Evolutionary conservation across 2,113 vertebrate genomes (phyloP), one percentile per base, ranked within the genome.

Genomic region (Apaloderma vittatum): DNA sequence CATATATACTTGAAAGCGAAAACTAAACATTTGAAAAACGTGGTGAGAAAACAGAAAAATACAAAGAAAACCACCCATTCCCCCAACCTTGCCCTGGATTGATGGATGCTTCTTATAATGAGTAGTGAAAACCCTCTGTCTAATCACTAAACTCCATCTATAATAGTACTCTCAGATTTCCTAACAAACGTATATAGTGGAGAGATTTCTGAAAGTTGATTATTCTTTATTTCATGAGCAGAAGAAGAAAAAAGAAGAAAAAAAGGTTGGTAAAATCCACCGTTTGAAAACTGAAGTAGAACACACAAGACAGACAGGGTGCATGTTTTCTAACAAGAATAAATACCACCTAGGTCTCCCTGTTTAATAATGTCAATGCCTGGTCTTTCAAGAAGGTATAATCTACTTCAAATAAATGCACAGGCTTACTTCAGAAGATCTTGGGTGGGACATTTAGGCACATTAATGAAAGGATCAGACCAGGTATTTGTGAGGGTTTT

Each of bases 21-120:
- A 66, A 8, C 4, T 23, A 76, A 61, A 34, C 2, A 6, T 65
- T 72, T 3, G 0, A 55, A 93, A 55, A 81, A 0, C 3, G 2
- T 40, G 57, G 11, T n/a, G 5, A 16, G 7, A 34, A 22, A 40
- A 71, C 6, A 17, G 2, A 7, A 63, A 81, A 29, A 2, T 14
- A 68, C 3, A 73, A 73, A 70, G 10, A 3, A 57, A 70, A 74
- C 43, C 9, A 22, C 8, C 6, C 20, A 32, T 5, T 5, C 21
- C 12, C 1, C 2, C 40, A 40, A 40, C 40, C 40, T 40, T 12
- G 11, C 6, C 24, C 27, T 0, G 4, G 4, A 46, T 7, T 59
- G 24, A 34, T 52, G 23, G 29, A 26, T 5, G n/a, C 5, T 45
- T 6, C 5, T 40, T 51, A 34, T 13, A 58, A 19, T 4, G 14